phyloP scores from a whole-genome alignment of 2,888 invertebrate species.

The Drosophila paracracens region DNA sequence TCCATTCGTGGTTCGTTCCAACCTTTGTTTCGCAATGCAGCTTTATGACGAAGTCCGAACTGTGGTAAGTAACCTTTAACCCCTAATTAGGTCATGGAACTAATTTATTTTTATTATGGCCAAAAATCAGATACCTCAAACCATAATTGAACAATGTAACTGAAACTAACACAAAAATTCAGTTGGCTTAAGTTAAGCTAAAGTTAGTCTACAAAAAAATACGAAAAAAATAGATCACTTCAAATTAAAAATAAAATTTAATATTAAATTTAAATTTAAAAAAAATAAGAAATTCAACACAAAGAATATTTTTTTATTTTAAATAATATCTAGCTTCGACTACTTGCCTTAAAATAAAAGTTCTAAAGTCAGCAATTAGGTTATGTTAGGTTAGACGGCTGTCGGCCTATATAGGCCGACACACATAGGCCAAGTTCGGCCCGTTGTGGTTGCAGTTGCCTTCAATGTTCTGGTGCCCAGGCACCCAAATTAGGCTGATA shows the following conservation, averaged over 20 bases:
- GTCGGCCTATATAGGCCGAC: not conserved
- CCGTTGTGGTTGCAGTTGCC: not conserved
- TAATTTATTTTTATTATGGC: not conserved
- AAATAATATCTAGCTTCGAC: not conserved
- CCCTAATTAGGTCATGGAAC: constrained; percentile 39
- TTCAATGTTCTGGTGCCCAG: not conserved
- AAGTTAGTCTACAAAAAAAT: not conserved
- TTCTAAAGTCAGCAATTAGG: constrained; percentile 2
- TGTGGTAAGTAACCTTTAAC: constrained; percentile 52
- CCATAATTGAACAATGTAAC: not conserved
- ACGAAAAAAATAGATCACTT: not conserved
- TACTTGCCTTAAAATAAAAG: not conserved
- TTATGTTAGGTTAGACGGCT: not conserved
- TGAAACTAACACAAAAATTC: not conserved
- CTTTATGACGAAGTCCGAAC: constrained; percentile 17
- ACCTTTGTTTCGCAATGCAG: constrained; percentile 8
- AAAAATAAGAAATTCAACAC: not conserved
- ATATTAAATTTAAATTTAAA: not conserved
- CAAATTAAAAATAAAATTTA: not conserved
- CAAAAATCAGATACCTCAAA: not conserved
- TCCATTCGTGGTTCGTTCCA: constrained; percentile 1
- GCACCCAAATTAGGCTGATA: not conserved
- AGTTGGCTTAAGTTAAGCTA: no score
- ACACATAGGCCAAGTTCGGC: not conserved
- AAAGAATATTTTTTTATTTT: no score